Evolutionary conservation across 2,888 invertebrate species (phyloP).

Genomic region (Fabriciana adippe): DNA sequence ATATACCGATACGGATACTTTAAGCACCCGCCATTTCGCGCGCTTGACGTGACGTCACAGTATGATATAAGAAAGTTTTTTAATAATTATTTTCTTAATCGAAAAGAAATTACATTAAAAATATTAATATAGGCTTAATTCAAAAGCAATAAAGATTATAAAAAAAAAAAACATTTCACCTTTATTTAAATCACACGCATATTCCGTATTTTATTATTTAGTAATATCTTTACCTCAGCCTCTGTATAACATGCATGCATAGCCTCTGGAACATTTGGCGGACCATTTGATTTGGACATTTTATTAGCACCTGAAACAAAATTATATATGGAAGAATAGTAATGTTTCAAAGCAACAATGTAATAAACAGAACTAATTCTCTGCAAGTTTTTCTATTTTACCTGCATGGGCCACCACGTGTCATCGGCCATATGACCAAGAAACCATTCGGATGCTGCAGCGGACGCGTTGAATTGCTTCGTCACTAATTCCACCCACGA

Average conservation of each 20-base stretch:
- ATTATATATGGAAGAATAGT: constrained; percentile 4
- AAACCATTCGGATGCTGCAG: constrained; percentile 95
- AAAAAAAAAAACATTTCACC: too few relatives aligned
- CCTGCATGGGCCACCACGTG: constrained; percentile 97
- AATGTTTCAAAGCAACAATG: background rate
- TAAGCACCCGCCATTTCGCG: too few relatives aligned
- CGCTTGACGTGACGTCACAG: too few relatives aligned
- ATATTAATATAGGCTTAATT: too few relatives aligned
- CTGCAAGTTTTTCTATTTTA: constrained; percentile 43
- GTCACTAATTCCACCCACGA: constrained; percentile 98
- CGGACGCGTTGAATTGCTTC: constrained; percentile 96
- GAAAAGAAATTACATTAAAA: too few relatives aligned
- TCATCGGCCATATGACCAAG: constrained; percentile 95
- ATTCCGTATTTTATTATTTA: background rate
- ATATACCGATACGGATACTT: too few relatives aligned
- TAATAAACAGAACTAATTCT: background rate
- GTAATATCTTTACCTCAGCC: constrained; percentile 83
- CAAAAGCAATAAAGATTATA: too few relatives aligned
- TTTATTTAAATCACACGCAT: too few relatives aligned
- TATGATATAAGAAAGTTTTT: too few relatives aligned
- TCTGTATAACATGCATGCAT: constrained; percentile 96
- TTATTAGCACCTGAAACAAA: constrained; percentile 89
- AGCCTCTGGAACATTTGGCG: constrained; percentile 98
- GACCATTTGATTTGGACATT: constrained; percentile 98
- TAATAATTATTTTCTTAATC: too few relatives aligned